Base-by-base conservation (phyloP, 2,888 invertebrate genomes). In the Erebia epiphron region DNA sequence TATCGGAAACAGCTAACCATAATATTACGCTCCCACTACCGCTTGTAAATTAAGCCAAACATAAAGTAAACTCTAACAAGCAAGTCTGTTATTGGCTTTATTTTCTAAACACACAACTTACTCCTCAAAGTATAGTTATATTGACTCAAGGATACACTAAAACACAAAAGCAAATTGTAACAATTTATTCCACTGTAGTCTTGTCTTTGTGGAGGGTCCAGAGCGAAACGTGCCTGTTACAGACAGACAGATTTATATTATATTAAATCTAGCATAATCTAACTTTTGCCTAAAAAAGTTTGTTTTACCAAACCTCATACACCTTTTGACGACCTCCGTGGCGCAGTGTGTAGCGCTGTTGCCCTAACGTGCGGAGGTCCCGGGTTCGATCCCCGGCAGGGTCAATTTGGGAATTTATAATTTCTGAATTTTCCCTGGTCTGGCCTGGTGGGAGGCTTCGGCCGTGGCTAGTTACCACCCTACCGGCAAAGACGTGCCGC, bases 31-130 rank as follows among this genome's bases (percentile, higher is more conserved):
- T 26, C 9, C 9, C 56, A 67, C 67, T 62, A 18, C 26, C 72
- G 63, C 57, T 62, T 52, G 11, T 63, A 3, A 62, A 26, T 57
- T 57, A 13, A 16, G 16, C 57, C 69, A 67, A 50, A 2, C 13
- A 7, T 11, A 16, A 64, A 65, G 54, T n/a, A 67, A 26, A 65
- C 49, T 58, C 13, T 66, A 72, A 65, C 72, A 63, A 69, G 58
- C 49, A 50, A 35, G 56, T 69, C 58, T 69, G 72, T 69, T 69
- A 72, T 72, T 72, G 69, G 69, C 69, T 69, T 72, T 69, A 69
- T 69, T 58, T 72, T 67, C 63, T 49, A 69, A 67, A 58, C 46
- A 66, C 58, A 69, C 65, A 62, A 46, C 65, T 68, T 60, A 50
- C 46, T 18, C 68, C 68, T 63, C 46, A 54, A 43, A 65, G 68